Conservation (phyloP, 53 echinoderm and acorn worm species). For the Mesocentrotus franciscanus region DNA sequence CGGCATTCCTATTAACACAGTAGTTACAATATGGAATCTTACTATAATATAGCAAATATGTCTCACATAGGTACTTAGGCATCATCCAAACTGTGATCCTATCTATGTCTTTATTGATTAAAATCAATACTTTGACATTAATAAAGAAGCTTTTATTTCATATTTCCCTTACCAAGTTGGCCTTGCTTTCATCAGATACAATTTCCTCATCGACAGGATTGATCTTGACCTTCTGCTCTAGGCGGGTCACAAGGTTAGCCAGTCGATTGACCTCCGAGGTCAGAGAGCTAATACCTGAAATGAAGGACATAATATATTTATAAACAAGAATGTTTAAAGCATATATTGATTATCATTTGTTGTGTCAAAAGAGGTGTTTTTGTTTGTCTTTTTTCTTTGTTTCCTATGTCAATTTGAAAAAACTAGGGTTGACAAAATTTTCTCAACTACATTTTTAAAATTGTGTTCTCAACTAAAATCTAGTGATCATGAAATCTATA, state of each 20-base stretch:
- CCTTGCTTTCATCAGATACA: slow-evolving; percentile 76
- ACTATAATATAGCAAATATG: no score
- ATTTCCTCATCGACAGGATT: slow-evolving; percentile 90
- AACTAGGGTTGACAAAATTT: background rate
- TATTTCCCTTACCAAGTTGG: slow-evolving; percentile 70
- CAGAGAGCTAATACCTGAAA: slow-evolving; percentile 72
- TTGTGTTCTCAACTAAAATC: background rate
- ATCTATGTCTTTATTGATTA: no score
- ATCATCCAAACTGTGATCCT: no score
- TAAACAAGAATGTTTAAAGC: background rate
- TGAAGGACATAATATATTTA: background rate
- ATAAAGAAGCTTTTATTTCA: background rate
- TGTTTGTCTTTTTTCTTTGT: no score
- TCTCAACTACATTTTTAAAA: no score
- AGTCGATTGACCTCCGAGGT: slow-evolving; percentile 80
- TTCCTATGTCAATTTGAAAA: no score
- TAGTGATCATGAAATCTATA: background rate
- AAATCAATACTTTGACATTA: background rate
- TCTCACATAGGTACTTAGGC: no score
- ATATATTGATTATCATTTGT: no score
- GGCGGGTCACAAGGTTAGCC: slow-evolving; percentile 74
- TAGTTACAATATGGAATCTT: no score
- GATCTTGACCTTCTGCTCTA: slow-evolving; percentile 83
- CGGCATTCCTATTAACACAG: no score
- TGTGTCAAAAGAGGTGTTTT: no score